These are phyloP conservation scores for Lonchura striata DNA, from an alignment of 2,113 vertebrate species.

Conservation along the genomic window DNA sequence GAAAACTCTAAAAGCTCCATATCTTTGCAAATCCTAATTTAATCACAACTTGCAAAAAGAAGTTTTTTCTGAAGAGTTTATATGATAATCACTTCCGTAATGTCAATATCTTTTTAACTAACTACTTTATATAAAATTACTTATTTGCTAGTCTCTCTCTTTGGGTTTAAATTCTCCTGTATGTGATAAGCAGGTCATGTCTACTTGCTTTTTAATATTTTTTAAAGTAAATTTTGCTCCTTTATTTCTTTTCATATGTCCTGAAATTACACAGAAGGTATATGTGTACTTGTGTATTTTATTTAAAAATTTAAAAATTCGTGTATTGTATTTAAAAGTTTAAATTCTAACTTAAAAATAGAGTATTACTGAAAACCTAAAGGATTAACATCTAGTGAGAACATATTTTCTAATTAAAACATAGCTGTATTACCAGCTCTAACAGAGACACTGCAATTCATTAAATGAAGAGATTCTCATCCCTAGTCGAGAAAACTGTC, in stretches of 20 bases:
- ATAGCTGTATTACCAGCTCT: background rate
- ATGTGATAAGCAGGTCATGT: background rate
- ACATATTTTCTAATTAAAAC: background rate
- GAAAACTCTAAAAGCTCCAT: background rate
- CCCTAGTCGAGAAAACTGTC: background rate
- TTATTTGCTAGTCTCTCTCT: background rate
- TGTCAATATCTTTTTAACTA: background rate
- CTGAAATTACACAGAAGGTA: background rate
- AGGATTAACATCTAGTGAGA: background rate
- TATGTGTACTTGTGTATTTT: background rate
- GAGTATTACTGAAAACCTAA: background rate
- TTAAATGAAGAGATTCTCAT: background rate
- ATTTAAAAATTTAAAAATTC: background rate
- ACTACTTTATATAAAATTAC: background rate
- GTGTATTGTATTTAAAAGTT: background rate
- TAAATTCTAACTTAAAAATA: background rate
- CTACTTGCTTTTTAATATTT: background rate
- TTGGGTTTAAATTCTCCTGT: background rate
- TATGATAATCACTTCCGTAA: background rate
- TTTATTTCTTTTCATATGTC: background rate
- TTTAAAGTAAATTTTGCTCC: background rate
- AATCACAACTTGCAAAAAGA: constrained; percentile 2
- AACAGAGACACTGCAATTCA: background rate
- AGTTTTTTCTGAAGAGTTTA: background rate
- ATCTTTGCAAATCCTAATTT: background rate